Base-by-base conservation (phyloP, 2,888 invertebrate genomes). In the Lydus trimaculatus region DNA sequence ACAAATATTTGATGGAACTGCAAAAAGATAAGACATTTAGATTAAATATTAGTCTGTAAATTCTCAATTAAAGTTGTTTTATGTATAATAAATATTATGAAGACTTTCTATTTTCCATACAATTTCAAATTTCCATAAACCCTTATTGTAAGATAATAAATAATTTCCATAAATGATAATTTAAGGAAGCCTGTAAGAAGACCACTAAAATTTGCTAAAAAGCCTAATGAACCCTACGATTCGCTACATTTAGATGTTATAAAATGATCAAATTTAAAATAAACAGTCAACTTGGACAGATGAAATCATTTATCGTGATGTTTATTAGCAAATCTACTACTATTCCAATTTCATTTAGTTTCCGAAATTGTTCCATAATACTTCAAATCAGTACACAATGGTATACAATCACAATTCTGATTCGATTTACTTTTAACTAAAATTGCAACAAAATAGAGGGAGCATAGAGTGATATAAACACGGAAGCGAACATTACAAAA, bases 231-330 rank as follows among this genome's bases (percentile, higher is more conserved):
- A 2, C 91, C 91, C 77, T 91, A 91, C 13, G 92, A 84, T 77
- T 92, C 91, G 0, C 91, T 90, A 20, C 91, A 87, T 36, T 89
- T 88, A 0, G 90, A 90, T 0, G 91, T 90, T 28, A 91, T 88
- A 77, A 91, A 91, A 80, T 91, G 91, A 0, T 89, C 88, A 77
- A 91, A 90, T 81, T 91, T 91, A 84, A 91, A 91, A 85, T 90
- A 91, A 63, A 92, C 87, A 74, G 89, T 88, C 9, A 91, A 86
- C 1, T 90, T 87, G 0, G 91, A 86, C 79, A 86, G 56, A 52
- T 52, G 20, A 13, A 23, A 31, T 5, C 58, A 15, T 39, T 39
- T 39, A 63, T 43, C 48, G 48, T 28, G 25, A 15, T 39, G 13
- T 43, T n/a, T 17, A 23, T 52, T n/a, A 28, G 0, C 31, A 15